phyloP scores from a whole-genome alignment of 2,888 invertebrate species.

The Troides helena region DNA sequence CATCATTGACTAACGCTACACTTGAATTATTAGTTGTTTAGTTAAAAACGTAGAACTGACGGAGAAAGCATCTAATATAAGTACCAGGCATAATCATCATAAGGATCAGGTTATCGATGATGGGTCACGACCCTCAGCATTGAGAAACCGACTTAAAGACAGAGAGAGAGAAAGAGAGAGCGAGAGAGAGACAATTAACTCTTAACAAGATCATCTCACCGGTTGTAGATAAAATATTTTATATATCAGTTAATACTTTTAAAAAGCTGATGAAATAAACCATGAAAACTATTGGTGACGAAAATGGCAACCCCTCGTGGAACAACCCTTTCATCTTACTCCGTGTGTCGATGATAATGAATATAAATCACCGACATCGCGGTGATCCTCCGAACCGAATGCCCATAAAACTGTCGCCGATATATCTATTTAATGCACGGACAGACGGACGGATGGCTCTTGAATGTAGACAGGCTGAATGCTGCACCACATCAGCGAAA shows the following conservation, averaged over 20 bases:
- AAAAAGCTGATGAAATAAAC: constrained; percentile 15
- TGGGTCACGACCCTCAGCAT: no score
- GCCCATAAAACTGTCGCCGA: constrained; percentile 57
- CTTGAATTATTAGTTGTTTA: no score
- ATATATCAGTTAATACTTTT: constrained; percentile 14
- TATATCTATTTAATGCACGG: constrained; percentile 52
- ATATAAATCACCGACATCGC: constrained; percentile 47
- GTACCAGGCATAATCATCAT: no score
- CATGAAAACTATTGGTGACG: constrained; percentile 6
- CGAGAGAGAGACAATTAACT: no score
- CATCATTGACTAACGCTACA: no score
- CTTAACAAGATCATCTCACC: no score
- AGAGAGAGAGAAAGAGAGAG: no score
- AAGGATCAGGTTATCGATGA: no score
- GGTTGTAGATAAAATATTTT: background rate
- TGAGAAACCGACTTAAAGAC: no score
- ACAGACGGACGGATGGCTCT: constrained; percentile 43
- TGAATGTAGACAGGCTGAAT: constrained; percentile 21
- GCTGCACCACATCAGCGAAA: background rate
- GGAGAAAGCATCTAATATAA: no score
- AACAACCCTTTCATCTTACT: constrained; percentile 43
- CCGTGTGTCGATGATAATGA: constrained; percentile 42
- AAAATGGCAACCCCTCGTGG: constrained; percentile 22
- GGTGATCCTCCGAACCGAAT: constrained; percentile 46
- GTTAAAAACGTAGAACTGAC: no score